These are phyloP conservation scores for Diarsia rubi DNA, from an alignment of 2,888 invertebrate species.

Conservation along the genomic window DNA sequence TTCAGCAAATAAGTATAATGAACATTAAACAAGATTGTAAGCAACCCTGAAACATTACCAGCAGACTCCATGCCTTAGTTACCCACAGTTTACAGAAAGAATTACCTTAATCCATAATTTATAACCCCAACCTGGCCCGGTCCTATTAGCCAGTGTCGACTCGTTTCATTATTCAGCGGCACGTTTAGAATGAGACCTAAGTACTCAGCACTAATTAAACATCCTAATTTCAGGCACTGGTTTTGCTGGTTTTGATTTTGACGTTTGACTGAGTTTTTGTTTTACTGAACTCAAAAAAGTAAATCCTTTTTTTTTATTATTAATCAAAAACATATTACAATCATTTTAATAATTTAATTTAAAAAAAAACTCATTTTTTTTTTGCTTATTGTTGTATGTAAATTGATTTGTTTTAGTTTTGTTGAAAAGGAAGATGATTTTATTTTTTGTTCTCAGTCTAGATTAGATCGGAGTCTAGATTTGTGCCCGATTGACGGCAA, in stretches of 20 bases:
- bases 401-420: background rate
- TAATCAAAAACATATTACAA: no score
- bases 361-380: no score
- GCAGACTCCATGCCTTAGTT: background rate
- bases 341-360: no score
- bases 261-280: background rate
- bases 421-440: no score
- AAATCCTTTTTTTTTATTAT: no score
- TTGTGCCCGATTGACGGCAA: background rate
- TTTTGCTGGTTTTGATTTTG: slow-evolving; percentile 26
- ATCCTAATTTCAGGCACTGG: slow-evolving; percentile 36
- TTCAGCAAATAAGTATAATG: slow-evolving; percentile 2
- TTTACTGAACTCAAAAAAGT: background rate
- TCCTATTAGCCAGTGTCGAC: slow-evolving; percentile 31
- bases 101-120: slow-evolving; percentile 35
- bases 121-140: slow-evolving; percentile 24
- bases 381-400: background rate
- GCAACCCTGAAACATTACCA: slow-evolving; percentile 6
- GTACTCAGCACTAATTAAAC: slow-evolving; percentile 45
- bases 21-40: slow-evolving; percentile 14
- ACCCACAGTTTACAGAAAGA: slow-evolving; percentile 23
- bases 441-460: background rate
- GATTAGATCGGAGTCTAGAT: background rate
- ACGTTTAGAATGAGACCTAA: slow-evolving; percentile 43
- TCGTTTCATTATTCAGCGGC: slow-evolving; percentile 56